Evolutionary conservation across 2,888 invertebrate genomes (phyloP).

Genomic region (Dasypogon diadema): DNA sequence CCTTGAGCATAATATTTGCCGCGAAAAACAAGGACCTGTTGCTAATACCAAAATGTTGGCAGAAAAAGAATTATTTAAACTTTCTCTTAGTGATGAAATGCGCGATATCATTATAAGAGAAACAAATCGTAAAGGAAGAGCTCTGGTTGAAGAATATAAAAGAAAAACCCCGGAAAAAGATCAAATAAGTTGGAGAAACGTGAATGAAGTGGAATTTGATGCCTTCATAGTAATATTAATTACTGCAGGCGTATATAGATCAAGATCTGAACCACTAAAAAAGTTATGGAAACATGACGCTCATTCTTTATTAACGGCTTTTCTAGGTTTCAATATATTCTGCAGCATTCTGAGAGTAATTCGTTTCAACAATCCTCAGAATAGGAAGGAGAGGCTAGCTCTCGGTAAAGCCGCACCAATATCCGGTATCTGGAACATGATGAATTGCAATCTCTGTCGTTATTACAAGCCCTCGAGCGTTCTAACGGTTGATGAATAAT

Average conservation of each 20-base stretch:
- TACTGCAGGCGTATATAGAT: not conserved
- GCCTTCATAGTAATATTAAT: not conserved
- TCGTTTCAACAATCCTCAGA: not conserved
- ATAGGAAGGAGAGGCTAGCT: not conserved
- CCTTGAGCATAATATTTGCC: too few species aligned
- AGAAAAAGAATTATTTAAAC: too few species aligned
- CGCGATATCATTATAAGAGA: not conserved
- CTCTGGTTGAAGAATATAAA: too few species aligned
- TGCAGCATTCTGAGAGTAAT: not conserved
- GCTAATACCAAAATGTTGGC: too few species aligned
- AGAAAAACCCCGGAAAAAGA: too few species aligned
- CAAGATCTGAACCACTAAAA: not conserved
- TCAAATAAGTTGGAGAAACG: not conserved
- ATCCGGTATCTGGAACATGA: not conserved
- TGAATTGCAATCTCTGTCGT: not conserved
- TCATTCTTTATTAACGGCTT: not conserved
- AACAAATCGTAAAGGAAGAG: not conserved
- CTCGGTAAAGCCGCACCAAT: not conserved
- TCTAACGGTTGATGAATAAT: conserved; percentile 44
- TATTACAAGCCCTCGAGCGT: not conserved
- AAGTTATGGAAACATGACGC: not conserved
- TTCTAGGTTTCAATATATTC: not conserved
- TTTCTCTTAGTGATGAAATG: not conserved
- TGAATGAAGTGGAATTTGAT: too few species aligned
- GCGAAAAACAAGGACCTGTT: too few species aligned